Base-by-base conservation (phyloP, 2,113 vertebrate species). In the Petromus typicus region DNA sequence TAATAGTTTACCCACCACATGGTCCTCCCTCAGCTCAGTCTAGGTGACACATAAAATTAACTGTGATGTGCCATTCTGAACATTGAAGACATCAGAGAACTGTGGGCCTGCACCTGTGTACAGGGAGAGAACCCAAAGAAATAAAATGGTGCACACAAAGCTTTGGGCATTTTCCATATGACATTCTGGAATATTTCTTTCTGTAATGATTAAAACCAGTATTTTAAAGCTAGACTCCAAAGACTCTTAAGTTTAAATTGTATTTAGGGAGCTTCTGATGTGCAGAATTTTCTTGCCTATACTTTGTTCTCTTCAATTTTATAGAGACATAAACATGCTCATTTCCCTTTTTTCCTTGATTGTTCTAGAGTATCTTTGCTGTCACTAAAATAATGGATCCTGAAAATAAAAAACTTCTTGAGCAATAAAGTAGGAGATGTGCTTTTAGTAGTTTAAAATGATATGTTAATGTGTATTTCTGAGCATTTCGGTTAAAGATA, bases 131-230 rank as follows among this genome's bases (percentile, higher is more conserved):
- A 94, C 34, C 18, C 64, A 79, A 73, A 90, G n/a, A 6, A 71
- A 30, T 11, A 61, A 66, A 88, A 80, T 45, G 69, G 84, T 10
- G 11, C 27, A 0, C 93, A 63, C 11, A 67, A 40, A 84, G 51
- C 3, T 89, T 66, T 67, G 17, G 73, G 12, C 9, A 25, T 75
- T 84, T 64, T 75, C 16, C 83, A 86, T 51, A 54, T 32, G n/a
- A n/a, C 48, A 43, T 67, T 80, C 90, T 94, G n/a, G 82, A 63
- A 30, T 85, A 64, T 91, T 95, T 83, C 54, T 86, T 45, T 67
- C 34, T 9, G 7, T 69, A 17, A 85, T 94, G 22, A 69, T 57
- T 80, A 87, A 92, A 86, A 14, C 56, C 9, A 71, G 20, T 20
- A 71, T 57, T 43, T 88, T 66, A 78, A 90, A 86, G 27, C 27